Conservation (phyloP, 2,888 invertebrate genomes). For the Carabus problematicus region DNA sequence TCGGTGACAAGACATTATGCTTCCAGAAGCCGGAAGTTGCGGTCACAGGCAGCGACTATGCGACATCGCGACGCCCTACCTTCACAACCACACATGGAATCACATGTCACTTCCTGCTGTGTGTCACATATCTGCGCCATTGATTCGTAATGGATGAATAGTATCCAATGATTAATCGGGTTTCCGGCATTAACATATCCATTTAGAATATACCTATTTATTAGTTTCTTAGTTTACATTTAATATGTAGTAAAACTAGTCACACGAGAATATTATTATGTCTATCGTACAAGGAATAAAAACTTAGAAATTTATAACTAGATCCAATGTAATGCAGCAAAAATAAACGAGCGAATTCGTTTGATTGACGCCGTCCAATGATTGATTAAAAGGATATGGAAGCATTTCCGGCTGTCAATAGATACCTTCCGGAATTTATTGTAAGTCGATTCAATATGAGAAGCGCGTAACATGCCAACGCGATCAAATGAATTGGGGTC, state of each 20-base stretch:
- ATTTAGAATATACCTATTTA: too few relatives aligned
- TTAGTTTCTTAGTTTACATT: too few relatives aligned
- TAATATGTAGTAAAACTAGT: too few relatives aligned
- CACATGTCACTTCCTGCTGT: slow-evolving; percentile 9
- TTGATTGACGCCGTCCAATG: not conserved
- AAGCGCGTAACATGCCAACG: slow-evolving; percentile 12
- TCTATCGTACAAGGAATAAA: too few relatives aligned
- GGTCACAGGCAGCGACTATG: slow-evolving; percentile 3
- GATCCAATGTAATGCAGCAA: too few relatives aligned
- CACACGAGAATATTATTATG: too few relatives aligned
- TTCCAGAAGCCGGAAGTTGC: slow-evolving; percentile 12
- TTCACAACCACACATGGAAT: slow-evolving; percentile 1
- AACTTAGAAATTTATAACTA: too few relatives aligned
- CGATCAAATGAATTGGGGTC: slow-evolving; percentile 22
- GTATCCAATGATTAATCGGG: too few relatives aligned
- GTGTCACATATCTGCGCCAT: not conserved
- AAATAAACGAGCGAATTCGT: too few relatives aligned
- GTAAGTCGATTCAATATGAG: slow-evolving; percentile 13
- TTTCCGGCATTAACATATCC: too few relatives aligned
- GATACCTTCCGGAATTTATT: slow-evolving; percentile 27
- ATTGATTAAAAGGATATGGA: slow-evolving; percentile 21
- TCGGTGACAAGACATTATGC: slow-evolving; percentile 13
- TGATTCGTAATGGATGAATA: too few relatives aligned
- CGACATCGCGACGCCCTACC: slow-evolving; percentile 6
- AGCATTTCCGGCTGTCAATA: slow-evolving; percentile 23